phyloP scores from a whole-genome alignment of 2,888 invertebrate genomes.

The Amphipoea oculea region DNA sequence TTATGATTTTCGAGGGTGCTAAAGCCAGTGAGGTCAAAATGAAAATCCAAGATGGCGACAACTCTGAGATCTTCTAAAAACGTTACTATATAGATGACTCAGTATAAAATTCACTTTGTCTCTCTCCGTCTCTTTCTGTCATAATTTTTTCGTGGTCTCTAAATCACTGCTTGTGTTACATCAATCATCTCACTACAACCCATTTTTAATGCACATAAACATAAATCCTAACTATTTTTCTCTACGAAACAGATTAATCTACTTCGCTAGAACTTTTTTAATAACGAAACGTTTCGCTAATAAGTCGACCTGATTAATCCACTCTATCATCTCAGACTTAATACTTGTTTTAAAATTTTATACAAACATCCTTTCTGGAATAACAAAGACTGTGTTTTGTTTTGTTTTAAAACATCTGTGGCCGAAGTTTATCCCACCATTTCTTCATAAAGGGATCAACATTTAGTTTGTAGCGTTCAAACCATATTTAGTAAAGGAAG shows the following conservation, averaged over 20 bases:
- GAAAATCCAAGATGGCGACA: background rate
- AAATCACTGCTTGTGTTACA: background rate
- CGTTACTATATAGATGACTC: background rate
- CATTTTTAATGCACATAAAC: background rate
- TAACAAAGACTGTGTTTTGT: constrained; percentile 56
- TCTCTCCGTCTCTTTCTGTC: background rate
- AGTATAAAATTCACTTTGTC: background rate
- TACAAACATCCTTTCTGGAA: constrained; percentile 39
- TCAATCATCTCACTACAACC: background rate
- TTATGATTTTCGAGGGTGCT: background rate
- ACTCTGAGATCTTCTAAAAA: background rate
- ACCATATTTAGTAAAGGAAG: constrained; percentile 60
- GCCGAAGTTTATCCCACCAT: constrained; percentile 34
- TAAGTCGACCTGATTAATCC: constrained; percentile 48
- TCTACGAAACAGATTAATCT: constrained; percentile 27
- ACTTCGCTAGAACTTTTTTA: constrained; percentile 37
- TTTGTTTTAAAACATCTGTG: constrained; percentile 63
- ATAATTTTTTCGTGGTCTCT: background rate
- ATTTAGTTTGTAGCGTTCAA: constrained; percentile 43
- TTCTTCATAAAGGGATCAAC: constrained; percentile 50
- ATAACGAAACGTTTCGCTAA: constrained; percentile 38
- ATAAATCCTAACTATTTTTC: constrained; percentile 16
- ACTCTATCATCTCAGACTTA: constrained; percentile 46
- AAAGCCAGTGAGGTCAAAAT: background rate
- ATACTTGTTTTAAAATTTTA: constrained; percentile 40